Evolutionary conservation across 2,888 invertebrate species (phyloP).

Genomic region (Anorthoa munda): DNA sequence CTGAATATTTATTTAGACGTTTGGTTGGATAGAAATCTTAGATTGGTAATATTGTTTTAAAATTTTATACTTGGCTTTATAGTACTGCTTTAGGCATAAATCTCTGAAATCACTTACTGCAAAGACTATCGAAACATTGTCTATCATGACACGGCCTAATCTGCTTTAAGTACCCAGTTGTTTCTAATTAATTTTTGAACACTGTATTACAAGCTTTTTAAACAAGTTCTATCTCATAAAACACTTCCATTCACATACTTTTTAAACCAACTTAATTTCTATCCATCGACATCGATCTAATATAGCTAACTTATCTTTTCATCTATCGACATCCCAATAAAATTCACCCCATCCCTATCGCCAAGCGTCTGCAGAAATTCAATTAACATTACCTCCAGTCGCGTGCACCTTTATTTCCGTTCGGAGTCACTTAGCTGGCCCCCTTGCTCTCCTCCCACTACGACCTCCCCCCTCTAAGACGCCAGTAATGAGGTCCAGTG

Average conservation of each 20-base stretch:
- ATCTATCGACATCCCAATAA: constrained; percentile 62
- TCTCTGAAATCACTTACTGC: too few species aligned
- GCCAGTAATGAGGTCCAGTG: constrained; percentile 90
- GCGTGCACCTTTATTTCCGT: constrained; percentile 91
- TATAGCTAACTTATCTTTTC: background rate
- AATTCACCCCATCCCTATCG: constrained; percentile 75
- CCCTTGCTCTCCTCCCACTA: constrained; percentile 13
- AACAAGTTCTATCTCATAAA: background rate
- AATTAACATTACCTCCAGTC: constrained; percentile 92
- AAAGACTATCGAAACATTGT: too few species aligned
- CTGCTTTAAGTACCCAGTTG: too few species aligned
- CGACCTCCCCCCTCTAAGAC: constrained; percentile 73
- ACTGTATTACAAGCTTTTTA: background rate
- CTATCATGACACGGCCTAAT: too few species aligned
- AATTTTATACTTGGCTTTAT: too few species aligned
- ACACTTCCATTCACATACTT: background rate
- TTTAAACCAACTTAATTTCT: background rate
- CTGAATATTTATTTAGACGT: too few species aligned
- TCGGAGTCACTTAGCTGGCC: constrained; percentile 88
- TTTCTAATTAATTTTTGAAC: too few species aligned
- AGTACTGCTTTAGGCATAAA: too few species aligned
- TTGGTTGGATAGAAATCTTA: too few species aligned
- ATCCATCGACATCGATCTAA: background rate
- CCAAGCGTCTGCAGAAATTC: constrained; percentile 90
- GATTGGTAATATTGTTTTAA: too few species aligned